Conservation (phyloP, 2,888 invertebrate genomes). For the Cryptophagus acutangulus region DNA sequence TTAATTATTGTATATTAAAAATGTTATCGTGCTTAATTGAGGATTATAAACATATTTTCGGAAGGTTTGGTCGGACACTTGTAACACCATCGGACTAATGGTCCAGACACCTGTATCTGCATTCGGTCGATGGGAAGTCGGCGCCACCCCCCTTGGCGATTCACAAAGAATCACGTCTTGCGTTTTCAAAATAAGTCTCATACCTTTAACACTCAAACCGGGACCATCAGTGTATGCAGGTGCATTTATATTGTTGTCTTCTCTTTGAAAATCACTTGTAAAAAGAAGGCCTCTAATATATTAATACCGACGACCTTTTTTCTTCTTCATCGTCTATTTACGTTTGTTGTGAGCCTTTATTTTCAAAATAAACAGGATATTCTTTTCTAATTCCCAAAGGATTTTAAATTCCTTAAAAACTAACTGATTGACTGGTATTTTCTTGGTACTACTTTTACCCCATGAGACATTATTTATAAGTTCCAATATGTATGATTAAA, state of each 20-base stretch:
- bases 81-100: slow-evolving; percentile 30
- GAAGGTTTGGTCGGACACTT: slow-evolving; percentile 23
- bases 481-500: slow-evolving; percentile 4
- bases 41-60: too few relatives aligned
- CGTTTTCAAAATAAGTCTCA: slow-evolving; percentile 23
- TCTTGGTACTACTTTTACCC: too few relatives aligned
- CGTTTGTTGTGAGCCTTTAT: slow-evolving; percentile 10
- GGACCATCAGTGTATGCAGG: slow-evolving; percentile 28
- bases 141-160: slow-evolving; percentile 40
- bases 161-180: slow-evolving; percentile 30
- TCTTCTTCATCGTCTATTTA: neutral
- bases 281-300: slow-evolving; percentile 9
- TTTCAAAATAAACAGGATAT: slow-evolving; percentile 27
- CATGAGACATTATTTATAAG: neutral
- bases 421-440: too few relatives aligned
- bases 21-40: too few relatives aligned
- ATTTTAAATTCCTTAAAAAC: slow-evolving; percentile 14
- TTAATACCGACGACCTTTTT: too few relatives aligned
- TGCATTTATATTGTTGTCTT: slow-evolving; percentile 36
- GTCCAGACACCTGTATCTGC: slow-evolving; percentile 38
- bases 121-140: slow-evolving; percentile 28
- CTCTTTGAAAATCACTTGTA: slow-evolving; percentile 20
- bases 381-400: slow-evolving; percentile 8
- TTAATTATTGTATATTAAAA: too few relatives aligned
- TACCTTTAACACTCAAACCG: slow-evolving; percentile 25